Conservation (phyloP, 35 echinoderm and acorn worm genomes). For the Heliocidaris tuberculata region DNA sequence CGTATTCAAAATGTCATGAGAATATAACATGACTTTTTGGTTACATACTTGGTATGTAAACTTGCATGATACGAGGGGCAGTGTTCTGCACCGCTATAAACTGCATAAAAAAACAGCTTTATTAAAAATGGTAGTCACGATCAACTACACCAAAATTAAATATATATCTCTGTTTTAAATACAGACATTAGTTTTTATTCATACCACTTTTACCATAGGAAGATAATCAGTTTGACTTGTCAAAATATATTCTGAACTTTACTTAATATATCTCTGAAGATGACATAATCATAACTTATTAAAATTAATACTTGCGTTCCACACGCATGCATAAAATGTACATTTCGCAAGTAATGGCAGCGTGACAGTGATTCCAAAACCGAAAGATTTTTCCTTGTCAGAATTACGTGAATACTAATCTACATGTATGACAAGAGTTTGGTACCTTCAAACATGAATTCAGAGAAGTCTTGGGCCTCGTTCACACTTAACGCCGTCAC, state of each 20-base stretch:
- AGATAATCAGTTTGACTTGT: neutral
- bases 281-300: neutral
- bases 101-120: slow-evolving; percentile 1
- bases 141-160: neutral
- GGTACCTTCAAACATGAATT: neutral
- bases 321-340: neutral
- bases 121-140: neutral
- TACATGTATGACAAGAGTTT: neutral
- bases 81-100: neutral
- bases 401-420: neutral
- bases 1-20: neutral
- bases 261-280: neutral
- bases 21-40: neutral
- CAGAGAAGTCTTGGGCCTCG: neutral
- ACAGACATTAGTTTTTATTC: neutral
- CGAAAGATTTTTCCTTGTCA: neutral
- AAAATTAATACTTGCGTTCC: neutral
- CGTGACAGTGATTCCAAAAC: neutral
- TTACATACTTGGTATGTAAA: neutral
- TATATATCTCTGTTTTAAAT: slow-evolving; percentile 8
- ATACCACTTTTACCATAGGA: neutral
- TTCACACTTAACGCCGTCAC: neutral
- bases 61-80: neutral
- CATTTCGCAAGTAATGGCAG: slow-evolving; percentile 4
- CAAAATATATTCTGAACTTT: neutral